These are phyloP conservation scores for Gastrophysa polygoni DNA, from an alignment of 2,888 invertebrate genomes.

Conservation along the genomic window DNA sequence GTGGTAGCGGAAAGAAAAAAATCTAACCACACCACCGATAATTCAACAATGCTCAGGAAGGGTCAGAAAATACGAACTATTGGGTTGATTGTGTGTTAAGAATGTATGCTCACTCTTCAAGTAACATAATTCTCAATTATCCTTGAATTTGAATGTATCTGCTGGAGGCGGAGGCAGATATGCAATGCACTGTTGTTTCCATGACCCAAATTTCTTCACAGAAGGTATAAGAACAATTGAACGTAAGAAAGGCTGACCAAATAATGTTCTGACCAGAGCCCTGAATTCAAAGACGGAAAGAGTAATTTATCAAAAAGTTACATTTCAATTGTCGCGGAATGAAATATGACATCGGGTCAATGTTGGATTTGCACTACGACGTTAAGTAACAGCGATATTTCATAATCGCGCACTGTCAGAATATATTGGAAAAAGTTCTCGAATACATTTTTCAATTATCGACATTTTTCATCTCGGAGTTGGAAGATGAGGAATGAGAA, in stretches of 20 bases:
- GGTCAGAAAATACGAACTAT: too few species aligned
- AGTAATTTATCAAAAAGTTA: neutral
- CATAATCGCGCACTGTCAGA: neutral
- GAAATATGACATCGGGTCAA: neutral
- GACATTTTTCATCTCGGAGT: neutral
- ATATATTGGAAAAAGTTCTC: neutral
- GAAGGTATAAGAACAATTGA: neutral
- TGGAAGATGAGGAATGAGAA: neutral
- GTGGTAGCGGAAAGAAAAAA: too few species aligned
- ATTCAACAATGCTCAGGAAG: too few species aligned
- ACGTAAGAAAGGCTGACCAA: neutral
- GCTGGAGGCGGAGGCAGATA: neutral
- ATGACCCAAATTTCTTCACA: neutral
- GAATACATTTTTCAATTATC: neutral
- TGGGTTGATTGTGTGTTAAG: too few species aligned
- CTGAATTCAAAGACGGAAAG: neutral
- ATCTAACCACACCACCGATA: too few species aligned
- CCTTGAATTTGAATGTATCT: too few species aligned
- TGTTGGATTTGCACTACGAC: neutral
- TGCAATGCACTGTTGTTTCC: neutral
- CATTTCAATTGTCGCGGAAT: neutral
- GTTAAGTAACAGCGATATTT: neutral
- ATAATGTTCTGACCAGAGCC: neutral
- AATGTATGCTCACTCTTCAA: too few species aligned
- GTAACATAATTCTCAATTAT: too few species aligned